Percentiles rank a stretch among this genome's conserved stretches.
Conservation (phyloP, 2,888 invertebrate species). For the Drosophila falleni region DNA sequence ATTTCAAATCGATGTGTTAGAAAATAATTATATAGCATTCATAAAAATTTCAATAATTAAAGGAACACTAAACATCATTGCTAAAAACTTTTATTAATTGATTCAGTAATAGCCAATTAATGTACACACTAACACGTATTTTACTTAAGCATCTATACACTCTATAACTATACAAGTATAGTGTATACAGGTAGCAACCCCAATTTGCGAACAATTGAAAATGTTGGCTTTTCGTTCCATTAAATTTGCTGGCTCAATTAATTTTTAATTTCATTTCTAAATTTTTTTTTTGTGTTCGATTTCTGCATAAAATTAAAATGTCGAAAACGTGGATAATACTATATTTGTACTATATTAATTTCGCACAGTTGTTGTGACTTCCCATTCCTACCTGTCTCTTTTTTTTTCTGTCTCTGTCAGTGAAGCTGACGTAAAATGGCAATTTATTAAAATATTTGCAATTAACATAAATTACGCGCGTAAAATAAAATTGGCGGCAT, state of each 20-base stretch:
- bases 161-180: background rate
- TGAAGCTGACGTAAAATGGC: slow-evolving; percentile 22
- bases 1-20: no score
- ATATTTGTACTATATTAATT: slow-evolving; percentile 3
- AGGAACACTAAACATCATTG: background rate
- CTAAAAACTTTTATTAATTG: background rate
- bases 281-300: background rate
- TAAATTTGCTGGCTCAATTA: slow-evolving; percentile 37
- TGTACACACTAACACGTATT: slow-evolving; percentile 3
- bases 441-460: slow-evolving; percentile 73
- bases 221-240: background rate
- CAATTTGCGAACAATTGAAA: background rate
- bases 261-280: slow-evolving; percentile 40
- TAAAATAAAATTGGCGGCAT: slow-evolving; percentile 68
- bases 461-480: slow-evolving; percentile 74
- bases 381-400: background rate
- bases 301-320: slow-evolving; percentile 9
- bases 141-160: background rate
- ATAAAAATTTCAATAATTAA: no score
- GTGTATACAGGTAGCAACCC: slow-evolving; percentile 4
- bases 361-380: background rate
- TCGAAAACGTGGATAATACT: slow-evolving; percentile 4
- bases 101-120: background rate
- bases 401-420: background rate
- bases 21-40: no score